These are phyloP conservation scores for Drosophila meridiana DNA, from an alignment of 2,888 invertebrate species.

Conservation along the genomic window DNA sequence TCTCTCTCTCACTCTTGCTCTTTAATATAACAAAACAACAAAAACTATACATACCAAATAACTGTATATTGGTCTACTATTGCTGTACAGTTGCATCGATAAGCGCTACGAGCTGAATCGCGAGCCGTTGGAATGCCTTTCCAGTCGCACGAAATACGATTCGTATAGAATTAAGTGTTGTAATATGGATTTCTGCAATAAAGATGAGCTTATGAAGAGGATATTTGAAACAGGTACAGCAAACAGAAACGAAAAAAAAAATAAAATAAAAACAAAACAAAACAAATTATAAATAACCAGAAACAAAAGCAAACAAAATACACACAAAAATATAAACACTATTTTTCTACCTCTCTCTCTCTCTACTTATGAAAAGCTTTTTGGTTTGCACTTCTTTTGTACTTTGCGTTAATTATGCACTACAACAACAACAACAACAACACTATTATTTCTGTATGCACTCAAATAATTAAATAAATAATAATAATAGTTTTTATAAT, in stretches of 20 bases:
- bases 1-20: conserved; percentile 29
- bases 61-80: conserved; percentile 55
- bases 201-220: conserved; percentile 84
- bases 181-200: conserved; percentile 85
- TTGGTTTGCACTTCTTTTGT: conserved; percentile 53
- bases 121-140: conserved; percentile 85
- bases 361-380: conserved; percentile 30
- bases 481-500: conserved; percentile 28
- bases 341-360: conserved; percentile 25
- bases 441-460: conserved; percentile 42
- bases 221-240: conserved; percentile 83
- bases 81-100: conserved; percentile 82
- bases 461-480: conserved; percentile 25
- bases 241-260: conserved; percentile 39
- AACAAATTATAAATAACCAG: conserved; percentile 35
- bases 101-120: conserved; percentile 85
- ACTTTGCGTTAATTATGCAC: conserved; percentile 29
- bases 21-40: conserved; percentile 17
- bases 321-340: conserved; percentile 47
- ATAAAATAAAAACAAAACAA: conserved; percentile 23
- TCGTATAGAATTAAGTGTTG: conserved; percentile 85
- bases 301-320: conserved; percentile 43
- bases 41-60: conserved; percentile 21
- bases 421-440: conserved; percentile 31
- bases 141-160: conserved; percentile 84